A percentile compares a stretch with the other conserved stretches of the same genome.
Conservation (phyloP, 2,113 vertebrate species). For the Sander vitreus region DNA sequence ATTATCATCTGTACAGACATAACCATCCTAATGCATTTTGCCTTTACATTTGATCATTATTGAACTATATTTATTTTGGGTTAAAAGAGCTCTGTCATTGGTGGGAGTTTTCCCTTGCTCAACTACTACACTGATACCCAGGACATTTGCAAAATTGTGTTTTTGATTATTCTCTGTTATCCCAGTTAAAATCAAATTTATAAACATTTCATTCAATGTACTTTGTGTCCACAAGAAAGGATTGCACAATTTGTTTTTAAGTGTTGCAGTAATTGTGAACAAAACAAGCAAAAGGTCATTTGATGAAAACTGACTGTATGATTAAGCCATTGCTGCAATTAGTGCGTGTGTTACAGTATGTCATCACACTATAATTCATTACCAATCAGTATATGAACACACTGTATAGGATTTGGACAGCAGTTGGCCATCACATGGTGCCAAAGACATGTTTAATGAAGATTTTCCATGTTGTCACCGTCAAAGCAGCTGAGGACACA, state of each 20-base stretch:
- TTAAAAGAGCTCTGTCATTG: too few relatives aligned
- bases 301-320: not conserved
- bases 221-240: not conserved
- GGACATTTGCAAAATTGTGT: not conserved
- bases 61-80: too few relatives aligned
- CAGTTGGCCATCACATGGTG: not conserved
- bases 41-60: not conserved
- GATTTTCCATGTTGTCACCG: slow-evolving; percentile 12
- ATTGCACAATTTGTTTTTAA: not conserved
- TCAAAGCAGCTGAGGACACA: slow-evolving; percentile 46
- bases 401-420: not conserved
- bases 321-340: not conserved
- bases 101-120: too few relatives aligned
- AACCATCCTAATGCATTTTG: not conserved
- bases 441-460: slow-evolving; percentile 11
- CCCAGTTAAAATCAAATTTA: not conserved
- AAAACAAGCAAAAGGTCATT: not conserved
- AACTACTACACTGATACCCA: not conserved
- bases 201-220: not conserved
- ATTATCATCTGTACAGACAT: not conserved
- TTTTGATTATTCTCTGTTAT: not conserved
- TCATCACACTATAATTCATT: not conserved
- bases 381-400: not conserved
- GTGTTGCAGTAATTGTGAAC: not conserved
- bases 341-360: not conserved